Evolutionary conservation across 2,113 vertebrate species (phyloP).

Genomic region (Abramis brama): DNA sequence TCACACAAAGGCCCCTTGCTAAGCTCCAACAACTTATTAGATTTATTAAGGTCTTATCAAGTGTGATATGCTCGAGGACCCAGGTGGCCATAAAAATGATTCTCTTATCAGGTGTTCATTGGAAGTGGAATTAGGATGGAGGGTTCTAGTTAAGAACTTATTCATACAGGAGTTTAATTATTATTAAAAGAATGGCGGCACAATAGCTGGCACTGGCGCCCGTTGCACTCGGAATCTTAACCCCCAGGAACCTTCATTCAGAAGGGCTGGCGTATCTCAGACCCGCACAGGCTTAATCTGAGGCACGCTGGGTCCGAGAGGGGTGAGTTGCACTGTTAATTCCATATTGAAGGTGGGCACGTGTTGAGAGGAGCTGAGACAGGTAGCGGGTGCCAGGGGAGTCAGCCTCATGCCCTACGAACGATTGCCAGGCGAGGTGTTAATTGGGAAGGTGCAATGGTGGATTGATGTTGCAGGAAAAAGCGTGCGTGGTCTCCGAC

Average conservation of each 20-base stretch:
- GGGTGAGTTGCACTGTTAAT: constrained; percentile 89
- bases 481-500: constrained; percentile 73
- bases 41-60: constrained; percentile 76
- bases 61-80: constrained; percentile 74
- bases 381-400: constrained; percentile 87
- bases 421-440: constrained; percentile 92
- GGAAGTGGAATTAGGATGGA: constrained; percentile 70
- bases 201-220: constrained; percentile 76
- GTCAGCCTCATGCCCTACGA: constrained; percentile 84
- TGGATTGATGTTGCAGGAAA: constrained; percentile 85
- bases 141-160: constrained; percentile 72
- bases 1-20: constrained; percentile 67
- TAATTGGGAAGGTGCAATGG: constrained; percentile 95
- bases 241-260: constrained; percentile 92
- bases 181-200: constrained; percentile 90
- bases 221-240: constrained; percentile 93
- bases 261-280: constrained; percentile 93
- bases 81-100: constrained; percentile 75
- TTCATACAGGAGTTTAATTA: constrained; percentile 93
- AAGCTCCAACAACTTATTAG: constrained; percentile 70
- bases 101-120: constrained; percentile 79
- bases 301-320: constrained; percentile 80
- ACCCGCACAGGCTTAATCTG: constrained; percentile 92
- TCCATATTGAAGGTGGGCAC: constrained; percentile 88
- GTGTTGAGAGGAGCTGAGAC: constrained; percentile 81